These are phyloP conservation scores for Ellobium chinense DNA, from an alignment of 2,888 invertebrate genomes.

Conservation along the genomic window DNA sequence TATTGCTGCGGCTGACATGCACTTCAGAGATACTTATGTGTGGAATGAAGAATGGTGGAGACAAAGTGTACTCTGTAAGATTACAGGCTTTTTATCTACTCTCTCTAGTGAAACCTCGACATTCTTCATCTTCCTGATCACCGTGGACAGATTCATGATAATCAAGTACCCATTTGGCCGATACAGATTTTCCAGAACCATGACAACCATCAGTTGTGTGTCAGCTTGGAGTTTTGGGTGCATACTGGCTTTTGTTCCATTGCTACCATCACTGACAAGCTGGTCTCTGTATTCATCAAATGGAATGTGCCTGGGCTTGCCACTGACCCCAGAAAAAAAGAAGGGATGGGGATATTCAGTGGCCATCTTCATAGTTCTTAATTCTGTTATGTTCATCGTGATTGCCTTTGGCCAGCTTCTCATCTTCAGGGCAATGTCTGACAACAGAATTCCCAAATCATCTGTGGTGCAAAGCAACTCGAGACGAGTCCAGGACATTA, in stretches of 20 bases:
- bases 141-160: constrained; percentile 83
- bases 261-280: constrained; percentile 66
- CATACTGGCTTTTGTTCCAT: constrained; percentile 65
- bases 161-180: constrained; percentile 82
- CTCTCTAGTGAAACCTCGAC: constrained; percentile 83
- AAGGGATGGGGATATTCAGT: constrained; percentile 76
- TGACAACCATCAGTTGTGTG: constrained; percentile 55
- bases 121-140: constrained; percentile 82
- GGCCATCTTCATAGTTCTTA: constrained; percentile 72
- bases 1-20: too few species aligned
- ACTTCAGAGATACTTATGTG: too few species aligned
- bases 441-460: constrained; percentile 75
- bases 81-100: too few species aligned
- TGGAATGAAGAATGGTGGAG: too few species aligned
- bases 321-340: constrained; percentile 70
- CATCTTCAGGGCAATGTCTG: constrained; percentile 74
- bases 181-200: constrained; percentile 56
- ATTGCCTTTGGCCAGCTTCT: constrained; percentile 71
- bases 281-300: constrained; percentile 31
- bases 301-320: constrained; percentile 75
- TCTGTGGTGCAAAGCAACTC: constrained; percentile 51
- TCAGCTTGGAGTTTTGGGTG: constrained; percentile 65
- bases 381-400: constrained; percentile 69
- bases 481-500: constrained; percentile 54
- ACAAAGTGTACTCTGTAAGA: too few species aligned